Conservation (phyloP, 2,888 invertebrate genomes). For the Syrphus vitripennis region DNA sequence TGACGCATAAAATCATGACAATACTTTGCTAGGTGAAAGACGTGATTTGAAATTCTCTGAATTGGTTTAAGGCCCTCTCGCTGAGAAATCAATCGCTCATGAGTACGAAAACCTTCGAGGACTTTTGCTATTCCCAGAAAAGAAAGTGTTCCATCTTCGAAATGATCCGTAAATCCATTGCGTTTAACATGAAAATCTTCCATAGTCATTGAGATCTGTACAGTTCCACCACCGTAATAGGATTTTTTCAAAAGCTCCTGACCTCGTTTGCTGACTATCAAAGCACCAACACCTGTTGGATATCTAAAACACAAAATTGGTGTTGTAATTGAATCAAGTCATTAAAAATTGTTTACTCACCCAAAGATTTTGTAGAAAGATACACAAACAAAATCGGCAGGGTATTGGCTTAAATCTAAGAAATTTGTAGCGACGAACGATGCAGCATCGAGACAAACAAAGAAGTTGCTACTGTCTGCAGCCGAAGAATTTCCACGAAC, state of each 20-base stretch:
- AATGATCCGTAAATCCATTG: conserved; percentile 87
- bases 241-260: conserved; percentile 81
- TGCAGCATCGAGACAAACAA: conserved; percentile 93
- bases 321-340: background rate
- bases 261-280: conserved; percentile 86
- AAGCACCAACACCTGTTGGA: conserved; percentile 96
- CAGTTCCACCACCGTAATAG: conserved; percentile 97
- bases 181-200: conserved; percentile 88
- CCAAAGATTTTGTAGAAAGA: conserved; percentile 99
- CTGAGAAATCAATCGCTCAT: conserved; percentile 85
- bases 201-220: conserved; percentile 90
- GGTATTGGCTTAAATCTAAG: conserved; percentile 86
- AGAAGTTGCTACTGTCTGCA: conserved; percentile 82
- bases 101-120: conserved; percentile 90
- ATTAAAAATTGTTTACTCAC: conserved; percentile 61
- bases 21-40: conserved; percentile 89
- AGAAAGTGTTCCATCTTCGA: conserved; percentile 96
- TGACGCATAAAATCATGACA: conserved; percentile 85
- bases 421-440: conserved; percentile 89
- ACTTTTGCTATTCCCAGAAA: conserved; percentile 92
- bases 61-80: conserved; percentile 79
- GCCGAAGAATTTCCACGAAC: conserved; percentile 63
- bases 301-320: conserved; percentile 80
- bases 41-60: conserved; percentile 87
- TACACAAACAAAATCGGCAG: conserved; percentile 94